Evolutionary conservation across 2,888 invertebrate species (phyloP).

Genomic region (Synergus japonicus): DNA sequence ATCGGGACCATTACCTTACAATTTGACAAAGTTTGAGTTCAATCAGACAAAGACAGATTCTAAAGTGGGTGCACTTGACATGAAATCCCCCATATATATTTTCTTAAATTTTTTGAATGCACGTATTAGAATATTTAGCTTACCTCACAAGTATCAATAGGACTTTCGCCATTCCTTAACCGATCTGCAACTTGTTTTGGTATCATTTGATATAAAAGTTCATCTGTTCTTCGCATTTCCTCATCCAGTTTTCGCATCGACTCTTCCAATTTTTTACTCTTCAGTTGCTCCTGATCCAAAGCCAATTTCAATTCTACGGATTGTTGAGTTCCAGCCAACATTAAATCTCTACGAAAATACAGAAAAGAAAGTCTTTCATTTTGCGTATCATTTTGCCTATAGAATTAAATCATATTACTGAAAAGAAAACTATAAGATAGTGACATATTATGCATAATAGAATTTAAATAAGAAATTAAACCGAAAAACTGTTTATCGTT

Average conservation of each 20-base stretch:
- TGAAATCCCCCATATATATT: no score
- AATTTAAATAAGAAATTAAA: conserved; percentile 18
- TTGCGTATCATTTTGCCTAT: no score
- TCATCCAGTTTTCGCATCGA: conserved; percentile 97
- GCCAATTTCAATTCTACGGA: conserved; percentile 97
- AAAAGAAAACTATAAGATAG: no score
- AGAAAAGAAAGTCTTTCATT: conserved; percentile 11
- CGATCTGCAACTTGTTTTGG: conserved; percentile 98
- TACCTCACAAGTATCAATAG: conserved; percentile 98
- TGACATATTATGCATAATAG: neutral
- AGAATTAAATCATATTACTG: no score
- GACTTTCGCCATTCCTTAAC: conserved; percentile 94
- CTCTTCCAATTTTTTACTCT: conserved; percentile 96
- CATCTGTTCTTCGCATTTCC: conserved; percentile 97
- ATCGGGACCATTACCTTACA: no score
- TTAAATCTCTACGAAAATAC: conserved; percentile 85
- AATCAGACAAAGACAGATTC: no score
- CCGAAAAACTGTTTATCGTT: neutral
- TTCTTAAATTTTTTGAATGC: no score
- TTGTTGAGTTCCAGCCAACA: conserved; percentile 98
- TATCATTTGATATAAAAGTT: conserved; percentile 98
- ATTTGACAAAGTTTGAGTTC: no score
- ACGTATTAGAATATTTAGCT: conserved; percentile 40
- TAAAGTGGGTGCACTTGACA: no score
- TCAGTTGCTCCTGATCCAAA: conserved; percentile 96